These are phyloP conservation scores for Alloplasta piceator DNA, from an alignment of 2,888 invertebrate genomes.

Conservation along the genomic window DNA sequence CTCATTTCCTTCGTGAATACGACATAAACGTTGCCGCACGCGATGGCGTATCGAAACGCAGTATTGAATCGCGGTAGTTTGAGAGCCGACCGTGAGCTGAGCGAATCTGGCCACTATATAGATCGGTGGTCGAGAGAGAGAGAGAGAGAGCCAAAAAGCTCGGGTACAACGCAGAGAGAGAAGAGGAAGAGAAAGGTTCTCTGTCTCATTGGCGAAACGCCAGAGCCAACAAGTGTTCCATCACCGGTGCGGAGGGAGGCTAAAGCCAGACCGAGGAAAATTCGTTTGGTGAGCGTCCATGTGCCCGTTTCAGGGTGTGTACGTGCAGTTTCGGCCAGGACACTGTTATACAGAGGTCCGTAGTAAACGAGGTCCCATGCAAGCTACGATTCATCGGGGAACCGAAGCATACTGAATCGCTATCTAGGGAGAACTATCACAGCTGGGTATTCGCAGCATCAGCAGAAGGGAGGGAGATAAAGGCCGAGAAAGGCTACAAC, in stretches of 20 bases:
- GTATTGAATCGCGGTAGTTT: neutral
- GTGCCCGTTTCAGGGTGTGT: neutral
- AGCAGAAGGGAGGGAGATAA: constrained; percentile 13
- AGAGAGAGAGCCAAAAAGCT: too few species aligned
- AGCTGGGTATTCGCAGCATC: constrained; percentile 26
- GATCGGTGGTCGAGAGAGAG: constrained; percentile 17
- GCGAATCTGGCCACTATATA: constrained; percentile 22
- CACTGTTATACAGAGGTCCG: constrained; percentile 5
- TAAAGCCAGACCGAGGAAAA: constrained; percentile 47
- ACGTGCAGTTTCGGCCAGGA: neutral
- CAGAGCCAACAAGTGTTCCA: constrained; percentile 81
- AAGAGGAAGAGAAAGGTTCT: neutral
- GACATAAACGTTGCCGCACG: too few species aligned
- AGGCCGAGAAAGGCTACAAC: too few species aligned
- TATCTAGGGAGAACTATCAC: constrained; percentile 57
- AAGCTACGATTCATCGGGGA: constrained; percentile 57
- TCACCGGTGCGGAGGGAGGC: constrained; percentile 63
- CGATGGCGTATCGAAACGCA: too few species aligned
- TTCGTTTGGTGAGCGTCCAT: constrained; percentile 45
- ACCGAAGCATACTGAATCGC: constrained; percentile 60
- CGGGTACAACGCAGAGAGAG: too few species aligned
- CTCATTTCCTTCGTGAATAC: too few species aligned
- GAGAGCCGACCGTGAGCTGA: constrained; percentile 33
- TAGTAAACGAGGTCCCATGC: constrained; percentile 37
- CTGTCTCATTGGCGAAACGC: constrained; percentile 68